Evolutionary conservation across 2,888 invertebrate genomes (phyloP).

Genomic region (Chrysotoxum bicinctum): DNA sequence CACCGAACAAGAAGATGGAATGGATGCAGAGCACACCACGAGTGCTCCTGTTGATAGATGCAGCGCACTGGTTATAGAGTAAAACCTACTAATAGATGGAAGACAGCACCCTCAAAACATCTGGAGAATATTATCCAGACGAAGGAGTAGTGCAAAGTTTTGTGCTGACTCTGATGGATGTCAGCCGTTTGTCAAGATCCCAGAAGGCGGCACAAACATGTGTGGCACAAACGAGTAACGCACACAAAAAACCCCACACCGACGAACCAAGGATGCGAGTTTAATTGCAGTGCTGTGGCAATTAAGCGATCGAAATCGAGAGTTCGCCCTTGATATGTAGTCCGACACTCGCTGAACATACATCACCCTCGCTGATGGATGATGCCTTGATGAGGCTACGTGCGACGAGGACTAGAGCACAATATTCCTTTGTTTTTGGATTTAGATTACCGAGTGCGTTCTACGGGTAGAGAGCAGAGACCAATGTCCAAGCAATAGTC

Average conservation of each 20-base stretch:
- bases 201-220: conserved; percentile 37
- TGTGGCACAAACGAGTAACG: conserved; percentile 32
- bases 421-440: conserved; percentile 50
- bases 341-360: conserved; percentile 37
- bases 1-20: background rate
- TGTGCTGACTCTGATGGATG: conserved; percentile 63
- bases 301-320: conserved; percentile 71
- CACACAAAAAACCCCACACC: conserved; percentile 9
- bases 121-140: conserved; percentile 65
- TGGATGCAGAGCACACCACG: conserved; percentile 19
- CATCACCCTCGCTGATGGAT: conserved; percentile 64
- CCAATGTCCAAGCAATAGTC: background rate
- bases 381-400: conserved; percentile 50
- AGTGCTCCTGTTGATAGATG: conserved; percentile 55
- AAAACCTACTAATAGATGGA: conserved; percentile 18
- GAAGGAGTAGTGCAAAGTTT: conserved; percentile 45
- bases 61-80: conserved; percentile 35
- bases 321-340: conserved; percentile 65
- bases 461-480: conserved; percentile 29
- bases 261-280: conserved; percentile 31
- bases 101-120: conserved; percentile 53
- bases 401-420: conserved; percentile 1
- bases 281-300: conserved; percentile 65
- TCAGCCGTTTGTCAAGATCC: conserved; percentile 70
- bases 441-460: conserved; percentile 5